These are phyloP conservation scores for Vireo altiloquus DNA, from an alignment of 2,113 vertebrate genomes.

Conservation along the genomic window DNA sequence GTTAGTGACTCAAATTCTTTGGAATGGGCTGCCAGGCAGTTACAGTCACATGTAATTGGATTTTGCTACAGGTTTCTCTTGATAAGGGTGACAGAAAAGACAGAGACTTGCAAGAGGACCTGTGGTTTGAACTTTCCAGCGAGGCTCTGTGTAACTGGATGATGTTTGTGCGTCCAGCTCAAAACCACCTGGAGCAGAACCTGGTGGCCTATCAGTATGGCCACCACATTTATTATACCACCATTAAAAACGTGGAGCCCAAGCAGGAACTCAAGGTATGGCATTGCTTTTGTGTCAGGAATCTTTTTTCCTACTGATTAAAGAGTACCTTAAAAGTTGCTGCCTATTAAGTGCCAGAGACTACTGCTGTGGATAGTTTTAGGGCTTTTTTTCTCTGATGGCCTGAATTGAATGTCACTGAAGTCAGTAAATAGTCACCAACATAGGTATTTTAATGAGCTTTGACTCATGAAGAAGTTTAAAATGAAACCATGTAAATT, in stretches of 20 bases:
- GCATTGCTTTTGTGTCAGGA: not conserved
- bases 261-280: conserved; percentile 96
- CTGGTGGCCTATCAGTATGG: conserved; percentile 97
- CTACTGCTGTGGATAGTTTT: not conserved
- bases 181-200: conserved; percentile 97
- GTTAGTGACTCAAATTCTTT: not conserved
- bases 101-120: conserved; percentile 79
- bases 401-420: not conserved
- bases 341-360: not conserved
- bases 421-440: not conserved
- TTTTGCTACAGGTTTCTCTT: conserved; percentile 81
- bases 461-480: not conserved
- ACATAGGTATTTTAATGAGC: not conserved
- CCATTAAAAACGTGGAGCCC: conserved; percentile 95
- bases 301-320: not conserved
- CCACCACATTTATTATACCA: conserved; percentile 93
- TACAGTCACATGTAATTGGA: not conserved
- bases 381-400: not conserved
- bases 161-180: conserved; percentile 97
- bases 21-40: not conserved
- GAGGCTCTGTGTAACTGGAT: conserved; percentile 97
- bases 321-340: not conserved
- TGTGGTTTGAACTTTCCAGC: conserved; percentile 94
- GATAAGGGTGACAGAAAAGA: conserved; percentile 82
- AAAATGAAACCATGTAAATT: not conserved